These are phyloP conservation scores for Zaprionus ornatus DNA, from an alignment of 1,140 invertebrate species.

Conservation along the genomic window DNA sequence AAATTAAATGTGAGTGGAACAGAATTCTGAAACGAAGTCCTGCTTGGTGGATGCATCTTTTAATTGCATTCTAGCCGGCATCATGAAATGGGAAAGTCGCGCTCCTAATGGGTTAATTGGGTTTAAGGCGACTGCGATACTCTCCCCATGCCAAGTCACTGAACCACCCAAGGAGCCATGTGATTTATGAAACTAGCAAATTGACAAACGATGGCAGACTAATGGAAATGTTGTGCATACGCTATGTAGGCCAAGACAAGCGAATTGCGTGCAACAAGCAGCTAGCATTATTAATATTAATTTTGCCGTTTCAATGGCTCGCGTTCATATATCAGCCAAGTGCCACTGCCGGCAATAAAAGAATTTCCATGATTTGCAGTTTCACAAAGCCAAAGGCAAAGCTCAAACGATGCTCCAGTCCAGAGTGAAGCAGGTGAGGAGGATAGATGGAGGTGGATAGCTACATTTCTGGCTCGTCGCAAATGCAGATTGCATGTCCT, in stretches of 20 bases:
- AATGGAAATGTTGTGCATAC: constrained; percentile 68
- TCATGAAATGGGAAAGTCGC: constrained; percentile 57
- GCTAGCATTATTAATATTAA: constrained; percentile 71
- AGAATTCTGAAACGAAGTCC: constrained; percentile 16
- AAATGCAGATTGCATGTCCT: constrained; percentile 73
- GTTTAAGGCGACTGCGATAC: constrained; percentile 57
- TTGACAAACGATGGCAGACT: constrained; percentile 67
- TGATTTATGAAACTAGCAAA: constrained; percentile 65
- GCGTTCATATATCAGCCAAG: constrained; percentile 50
- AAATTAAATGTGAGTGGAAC: constrained; percentile 65
- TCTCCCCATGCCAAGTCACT: not conserved
- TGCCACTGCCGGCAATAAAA: constrained; percentile 46
- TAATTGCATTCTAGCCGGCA: constrained; percentile 75
- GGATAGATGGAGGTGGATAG: not conserved
- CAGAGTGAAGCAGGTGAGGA: not conserved
- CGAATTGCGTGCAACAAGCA: not conserved
- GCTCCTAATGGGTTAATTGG: constrained; percentile 75
- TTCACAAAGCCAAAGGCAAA: constrained; percentile 28
- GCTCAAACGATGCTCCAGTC: not conserved
- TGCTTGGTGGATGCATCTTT: constrained; percentile 37
- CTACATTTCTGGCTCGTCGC: constrained; percentile 10
- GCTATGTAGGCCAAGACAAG: constrained; percentile 19
- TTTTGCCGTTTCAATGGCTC: constrained; percentile 41
- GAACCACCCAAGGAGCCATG: not conserved
- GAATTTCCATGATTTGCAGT: constrained; percentile 63